A percentile compares a stretch with the other conserved stretches of the same genome.
These are phyloP conservation scores for Kuschelorhynchus macadamiae DNA, from an alignment of 2,888 invertebrate genomes.

Conservation along the genomic window DNA sequence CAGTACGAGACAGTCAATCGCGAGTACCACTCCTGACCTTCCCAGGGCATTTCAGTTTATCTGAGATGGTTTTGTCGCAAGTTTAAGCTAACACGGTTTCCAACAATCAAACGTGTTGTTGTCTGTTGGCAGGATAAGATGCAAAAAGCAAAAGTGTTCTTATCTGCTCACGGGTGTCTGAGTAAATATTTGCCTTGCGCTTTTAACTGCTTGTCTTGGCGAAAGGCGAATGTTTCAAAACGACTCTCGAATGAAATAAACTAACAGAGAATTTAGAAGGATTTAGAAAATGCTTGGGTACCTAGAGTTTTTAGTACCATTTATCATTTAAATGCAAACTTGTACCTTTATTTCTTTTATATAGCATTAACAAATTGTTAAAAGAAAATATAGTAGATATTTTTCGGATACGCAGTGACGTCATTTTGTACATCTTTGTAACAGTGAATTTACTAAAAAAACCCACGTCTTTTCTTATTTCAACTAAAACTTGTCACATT, in stretches of 20 bases:
- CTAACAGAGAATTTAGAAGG: neutral
- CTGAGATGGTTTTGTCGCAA: conserved; percentile 20
- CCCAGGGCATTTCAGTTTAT: conserved; percentile 36
- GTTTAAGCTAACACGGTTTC: conserved; percentile 30
- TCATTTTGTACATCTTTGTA: too few relatives aligned
- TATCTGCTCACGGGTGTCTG: conserved; percentile 45
- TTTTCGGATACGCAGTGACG: too few relatives aligned
- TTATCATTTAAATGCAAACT: too few relatives aligned
- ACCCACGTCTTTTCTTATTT: too few relatives aligned
- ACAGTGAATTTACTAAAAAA: too few relatives aligned
- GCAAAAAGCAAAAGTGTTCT: conserved; percentile 39
- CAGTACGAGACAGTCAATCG: too few relatives aligned
- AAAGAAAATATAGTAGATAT: too few relatives aligned
- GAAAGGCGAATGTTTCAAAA: conserved; percentile 5
- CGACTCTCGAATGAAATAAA: conserved; percentile 11
- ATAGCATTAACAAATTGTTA: too few relatives aligned
- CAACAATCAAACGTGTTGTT: conserved; percentile 45
- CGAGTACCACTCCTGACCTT: conserved; percentile 29
- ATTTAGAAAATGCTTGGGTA: too few relatives aligned
- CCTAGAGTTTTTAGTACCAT: too few relatives aligned
- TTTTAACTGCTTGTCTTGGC: conserved; percentile 33
- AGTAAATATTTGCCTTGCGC: conserved; percentile 44
- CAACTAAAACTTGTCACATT: too few relatives aligned
- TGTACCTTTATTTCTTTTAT: too few relatives aligned
- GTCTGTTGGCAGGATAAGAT: conserved; percentile 40